These are phyloP conservation scores for Hyperopisus bebe DNA, from an alignment of 2,113 vertebrate genomes.

Conservation along the genomic window DNA sequence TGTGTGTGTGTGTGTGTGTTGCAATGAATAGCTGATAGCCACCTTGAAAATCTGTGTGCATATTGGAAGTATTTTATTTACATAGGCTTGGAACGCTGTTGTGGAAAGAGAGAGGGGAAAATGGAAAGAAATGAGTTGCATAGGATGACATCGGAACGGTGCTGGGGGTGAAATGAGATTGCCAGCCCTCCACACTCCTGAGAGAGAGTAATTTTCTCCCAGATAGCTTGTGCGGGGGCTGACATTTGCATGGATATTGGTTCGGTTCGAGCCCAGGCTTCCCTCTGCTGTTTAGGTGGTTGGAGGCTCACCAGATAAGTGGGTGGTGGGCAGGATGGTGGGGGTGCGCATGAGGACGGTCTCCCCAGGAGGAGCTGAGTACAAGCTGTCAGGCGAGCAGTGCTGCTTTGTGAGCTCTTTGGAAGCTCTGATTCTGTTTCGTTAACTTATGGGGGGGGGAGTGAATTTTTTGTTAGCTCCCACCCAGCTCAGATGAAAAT, in stretches of 20 bases:
- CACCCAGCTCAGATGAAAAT: neutral
- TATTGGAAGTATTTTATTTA: neutral
- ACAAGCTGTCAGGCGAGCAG: neutral
- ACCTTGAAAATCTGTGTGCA: neutral
- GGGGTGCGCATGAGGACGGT: neutral
- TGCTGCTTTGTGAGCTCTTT: neutral
- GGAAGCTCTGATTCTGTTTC: neutral
- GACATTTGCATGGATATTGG: slow-evolving; percentile 29
- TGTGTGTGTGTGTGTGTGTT: neutral
- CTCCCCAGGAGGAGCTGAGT: neutral
- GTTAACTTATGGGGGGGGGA: too few species aligned
- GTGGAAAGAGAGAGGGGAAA: neutral
- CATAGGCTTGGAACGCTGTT: neutral
- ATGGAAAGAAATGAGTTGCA: neutral
- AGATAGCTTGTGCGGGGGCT: slow-evolving; percentile 25
- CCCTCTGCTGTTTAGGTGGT: neutral
- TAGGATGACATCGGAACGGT: neutral
- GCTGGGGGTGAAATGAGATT: slow-evolving; percentile 14
- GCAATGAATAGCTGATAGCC: neutral
- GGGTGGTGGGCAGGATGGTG: neutral
- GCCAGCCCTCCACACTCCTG: slow-evolving; percentile 17
- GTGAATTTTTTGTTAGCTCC: slow-evolving; percentile 4
- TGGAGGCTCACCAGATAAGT: neutral
- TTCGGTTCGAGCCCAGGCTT: slow-evolving; percentile 17
- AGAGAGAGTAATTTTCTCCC: slow-evolving; percentile 31